Base-by-base conservation (phyloP, 2,888 invertebrate species). In the Neocrepidodera transversa region DNA sequence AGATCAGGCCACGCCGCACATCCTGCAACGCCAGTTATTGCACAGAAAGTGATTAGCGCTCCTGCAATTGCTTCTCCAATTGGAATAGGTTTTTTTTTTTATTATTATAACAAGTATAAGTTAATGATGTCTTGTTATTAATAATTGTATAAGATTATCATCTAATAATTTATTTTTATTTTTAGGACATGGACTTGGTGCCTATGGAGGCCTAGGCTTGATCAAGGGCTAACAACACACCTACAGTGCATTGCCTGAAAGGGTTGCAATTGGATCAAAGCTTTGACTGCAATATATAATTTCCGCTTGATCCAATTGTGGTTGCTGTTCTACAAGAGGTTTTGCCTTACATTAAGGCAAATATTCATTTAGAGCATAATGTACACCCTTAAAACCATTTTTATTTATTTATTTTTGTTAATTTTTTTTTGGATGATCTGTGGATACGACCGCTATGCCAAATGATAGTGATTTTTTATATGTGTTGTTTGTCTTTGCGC, bases 1-100 rank as follows among this genome's bases (percentile, higher is more conserved):
- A 70, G 77, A 70, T 65, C 73, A 10, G 88, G 87, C 45, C 87
- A 87, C 70, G 83, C 86, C 11, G 82, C 82, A 0, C 85, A 85
- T 74, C 85, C 85, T 16, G 74, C 73, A 1, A 71, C 76, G 3
- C 70, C 72, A 1, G 68, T 75, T 7, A 68, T 72, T 6, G 75
- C 74, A 3, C 72, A 69, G 10, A 76, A 75, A 64, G 70, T 76
- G 8, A 68, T 74, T n/a, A 73, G 74, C 7, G 74, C 74, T 20
- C 71, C 72, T 4, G 57, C 59, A 0, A 23, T 52, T n/a, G 50
- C 54, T 45, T 7, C 58, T 20, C 51, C 32, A 32, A 20, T 18
- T 11, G 51, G 18, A 16, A 13, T 40, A 14, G 52, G 43, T 52
- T 13, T n/a, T n/a, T n/a, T n/a, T n/a, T n/a, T n/a, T n/a, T n/a